A percentile compares a stretch with the other conserved stretches of the same genome.
These are phyloP conservation scores for Drosophila mayaguana DNA, from an alignment of 2,888 invertebrate species.

Conservation along the genomic window DNA sequence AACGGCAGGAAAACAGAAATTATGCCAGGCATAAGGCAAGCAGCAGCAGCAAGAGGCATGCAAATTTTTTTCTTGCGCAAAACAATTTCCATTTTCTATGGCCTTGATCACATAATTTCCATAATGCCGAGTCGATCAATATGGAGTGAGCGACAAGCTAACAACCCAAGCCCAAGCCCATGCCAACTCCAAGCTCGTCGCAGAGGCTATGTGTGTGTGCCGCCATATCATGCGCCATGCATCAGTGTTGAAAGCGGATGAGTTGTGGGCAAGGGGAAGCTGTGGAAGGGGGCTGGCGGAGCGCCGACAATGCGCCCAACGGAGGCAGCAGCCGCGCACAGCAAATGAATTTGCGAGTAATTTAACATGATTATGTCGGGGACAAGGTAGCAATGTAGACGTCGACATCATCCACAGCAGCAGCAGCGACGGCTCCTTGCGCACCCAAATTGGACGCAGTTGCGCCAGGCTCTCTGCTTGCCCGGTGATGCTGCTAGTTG, in stretches of 20 bases:
- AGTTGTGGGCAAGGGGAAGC: neutral
- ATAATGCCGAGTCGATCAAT: slow-evolving; percentile 78
- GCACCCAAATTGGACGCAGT: slow-evolving; percentile 72
- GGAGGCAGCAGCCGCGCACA: slow-evolving; percentile 68
- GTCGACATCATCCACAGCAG: slow-evolving; percentile 46
- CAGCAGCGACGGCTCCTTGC: slow-evolving; percentile 53
- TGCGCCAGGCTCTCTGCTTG: slow-evolving; percentile 54
- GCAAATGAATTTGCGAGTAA: slow-evolving; percentile 83
- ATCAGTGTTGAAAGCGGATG: slow-evolving; percentile 34
- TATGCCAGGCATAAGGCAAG: slow-evolving; percentile 31
- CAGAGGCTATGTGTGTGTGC: slow-evolving; percentile 29
- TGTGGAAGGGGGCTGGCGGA: slow-evolving; percentile 3
- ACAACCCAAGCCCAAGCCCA: slow-evolving; percentile 48
- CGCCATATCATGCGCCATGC: slow-evolving; percentile 36
- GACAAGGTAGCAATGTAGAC: slow-evolving; percentile 78
- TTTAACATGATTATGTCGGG: slow-evolving; percentile 84
- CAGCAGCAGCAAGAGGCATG: slow-evolving; percentile 38
- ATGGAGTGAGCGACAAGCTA: slow-evolving; percentile 80
- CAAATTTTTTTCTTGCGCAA: slow-evolving; percentile 46
- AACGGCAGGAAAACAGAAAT: slow-evolving; percentile 58
- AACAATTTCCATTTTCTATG: slow-evolving; percentile 82
- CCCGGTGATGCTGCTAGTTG: slow-evolving; percentile 25
- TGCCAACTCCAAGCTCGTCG: neutral
- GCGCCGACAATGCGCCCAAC: slow-evolving; percentile 72
- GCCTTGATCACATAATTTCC: slow-evolving; percentile 83